A percentile compares a stretch with the other conserved stretches of the same genome.
These are phyloP conservation scores for Rhopalosiphum maidis DNA, from an alignment of 1,140 invertebrate species.

Conservation along the genomic window DNA sequence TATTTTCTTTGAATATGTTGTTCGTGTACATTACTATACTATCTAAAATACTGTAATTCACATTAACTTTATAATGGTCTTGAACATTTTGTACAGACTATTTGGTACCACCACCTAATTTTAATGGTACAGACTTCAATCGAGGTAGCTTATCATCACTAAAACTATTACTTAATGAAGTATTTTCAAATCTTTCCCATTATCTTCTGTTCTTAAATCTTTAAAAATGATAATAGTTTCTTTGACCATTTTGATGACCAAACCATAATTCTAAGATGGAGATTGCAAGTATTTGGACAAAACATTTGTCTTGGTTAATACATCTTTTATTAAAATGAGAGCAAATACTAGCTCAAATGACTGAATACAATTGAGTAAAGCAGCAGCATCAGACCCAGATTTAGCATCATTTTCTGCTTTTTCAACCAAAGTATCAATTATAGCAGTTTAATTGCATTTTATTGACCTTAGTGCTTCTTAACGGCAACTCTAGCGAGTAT, in stretches of 20 bases:
- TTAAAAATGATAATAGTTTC: background rate
- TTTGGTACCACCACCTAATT: conserved; percentile 1
- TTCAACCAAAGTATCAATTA: background rate
- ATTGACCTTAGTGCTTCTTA: background rate
- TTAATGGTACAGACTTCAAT: background rate
- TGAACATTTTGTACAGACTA: background rate
- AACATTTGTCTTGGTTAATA: background rate
- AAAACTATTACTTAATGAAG: background rate
- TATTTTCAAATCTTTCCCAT: background rate
- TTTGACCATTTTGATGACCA: background rate
- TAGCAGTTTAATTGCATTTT: background rate
- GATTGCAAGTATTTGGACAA: conserved; percentile 4
- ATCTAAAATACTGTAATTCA: background rate
- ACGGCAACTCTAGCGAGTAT: background rate
- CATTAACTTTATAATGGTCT: background rate
- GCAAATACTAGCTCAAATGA: background rate
- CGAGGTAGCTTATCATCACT: background rate
- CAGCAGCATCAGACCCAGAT: background rate
- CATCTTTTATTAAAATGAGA: conserved; percentile 4
- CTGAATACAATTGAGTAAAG: background rate
- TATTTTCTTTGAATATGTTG: background rate
- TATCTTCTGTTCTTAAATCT: background rate
- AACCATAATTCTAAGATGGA: background rate
- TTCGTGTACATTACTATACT: background rate
- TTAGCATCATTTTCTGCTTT: background rate